phyloP scores from a whole-genome alignment of 2,797 vertebrate species.

The Balearica regulorum region DNA sequence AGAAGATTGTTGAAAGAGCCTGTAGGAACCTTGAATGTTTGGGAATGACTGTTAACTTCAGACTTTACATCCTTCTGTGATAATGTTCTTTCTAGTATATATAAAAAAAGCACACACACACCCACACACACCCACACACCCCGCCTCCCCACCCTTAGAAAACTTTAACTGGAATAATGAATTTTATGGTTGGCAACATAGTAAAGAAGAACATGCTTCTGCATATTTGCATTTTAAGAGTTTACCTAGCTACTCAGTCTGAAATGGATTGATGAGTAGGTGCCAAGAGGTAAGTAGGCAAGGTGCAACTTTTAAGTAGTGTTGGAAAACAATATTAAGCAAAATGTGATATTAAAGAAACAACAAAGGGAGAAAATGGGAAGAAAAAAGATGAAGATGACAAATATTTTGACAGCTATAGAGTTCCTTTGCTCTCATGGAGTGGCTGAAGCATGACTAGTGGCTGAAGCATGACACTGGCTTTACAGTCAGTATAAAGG shows the following conservation, averaged over 20 bases:
- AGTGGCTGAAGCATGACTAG: neutral
- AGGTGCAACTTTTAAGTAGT: neutral
- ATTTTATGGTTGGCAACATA: neutral
- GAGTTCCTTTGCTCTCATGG: neutral
- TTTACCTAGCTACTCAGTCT: neutral
- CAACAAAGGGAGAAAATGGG: neutral
- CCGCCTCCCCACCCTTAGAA: neutral
- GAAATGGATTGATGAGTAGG: neutral
- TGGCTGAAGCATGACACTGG: neutral
- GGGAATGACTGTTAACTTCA: neutral
- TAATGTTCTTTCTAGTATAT: neutral
- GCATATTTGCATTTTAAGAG: neutral
- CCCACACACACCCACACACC: too few relatives aligned
- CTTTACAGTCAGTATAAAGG: neutral
- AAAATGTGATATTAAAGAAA: neutral
- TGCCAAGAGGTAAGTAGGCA: neutral
- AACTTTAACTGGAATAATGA: neutral
- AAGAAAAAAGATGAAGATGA: neutral
- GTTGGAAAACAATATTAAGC: neutral
- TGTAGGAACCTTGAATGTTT: neutral
- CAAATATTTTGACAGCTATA: neutral
- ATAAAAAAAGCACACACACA: neutral
- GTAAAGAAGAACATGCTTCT: neutral
- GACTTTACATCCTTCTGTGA: neutral
- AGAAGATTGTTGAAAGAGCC: neutral